Percentiles rank a stretch among this genome's conserved stretches.
Conservation (phyloP, 2,797 vertebrate species). For the Arctocebus calabarensis region DNA sequence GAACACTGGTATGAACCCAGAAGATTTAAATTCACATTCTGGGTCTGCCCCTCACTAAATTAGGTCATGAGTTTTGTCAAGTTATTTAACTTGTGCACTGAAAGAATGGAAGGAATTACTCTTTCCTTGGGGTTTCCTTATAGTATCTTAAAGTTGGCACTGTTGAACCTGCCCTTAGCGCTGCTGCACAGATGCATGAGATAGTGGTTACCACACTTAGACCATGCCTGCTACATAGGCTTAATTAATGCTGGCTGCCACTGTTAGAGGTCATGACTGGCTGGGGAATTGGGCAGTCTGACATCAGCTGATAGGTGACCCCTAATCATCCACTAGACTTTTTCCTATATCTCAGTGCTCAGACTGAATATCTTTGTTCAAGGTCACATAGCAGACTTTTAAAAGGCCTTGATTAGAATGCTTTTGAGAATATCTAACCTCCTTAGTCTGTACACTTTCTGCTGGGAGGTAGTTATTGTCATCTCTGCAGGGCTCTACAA, state of each 20-base stretch:
- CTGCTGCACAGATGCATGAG: background rate
- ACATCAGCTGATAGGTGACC: background rate
- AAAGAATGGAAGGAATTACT: background rate
- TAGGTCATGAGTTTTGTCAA: background rate
- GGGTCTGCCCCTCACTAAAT: background rate
- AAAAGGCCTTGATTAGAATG: conserved; percentile 60
- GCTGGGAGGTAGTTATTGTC: conserved; percentile 65
- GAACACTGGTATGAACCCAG: background rate
- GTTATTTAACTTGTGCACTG: background rate
- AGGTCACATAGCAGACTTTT: conserved; percentile 58
- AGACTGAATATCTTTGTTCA: conserved; percentile 53
- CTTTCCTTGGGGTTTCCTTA: background rate
- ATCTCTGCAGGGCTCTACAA: conserved; percentile 64
- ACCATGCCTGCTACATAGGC: background rate
- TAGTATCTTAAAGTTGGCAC: background rate
- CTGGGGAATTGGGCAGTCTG: background rate
- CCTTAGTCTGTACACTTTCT: conserved; percentile 25
- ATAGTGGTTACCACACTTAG: background rate
- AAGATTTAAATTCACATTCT: background rate
- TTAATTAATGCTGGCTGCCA: background rate
- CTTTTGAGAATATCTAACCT: conserved; percentile 39
- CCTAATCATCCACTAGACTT: background rate
- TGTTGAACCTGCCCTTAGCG: background rate
- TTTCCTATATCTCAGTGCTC: conserved; percentile 19
- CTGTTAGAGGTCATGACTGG: background rate